phyloP scores from a whole-genome alignment of 2,113 vertebrate genomes.

The Microcebus murinus region DNA sequence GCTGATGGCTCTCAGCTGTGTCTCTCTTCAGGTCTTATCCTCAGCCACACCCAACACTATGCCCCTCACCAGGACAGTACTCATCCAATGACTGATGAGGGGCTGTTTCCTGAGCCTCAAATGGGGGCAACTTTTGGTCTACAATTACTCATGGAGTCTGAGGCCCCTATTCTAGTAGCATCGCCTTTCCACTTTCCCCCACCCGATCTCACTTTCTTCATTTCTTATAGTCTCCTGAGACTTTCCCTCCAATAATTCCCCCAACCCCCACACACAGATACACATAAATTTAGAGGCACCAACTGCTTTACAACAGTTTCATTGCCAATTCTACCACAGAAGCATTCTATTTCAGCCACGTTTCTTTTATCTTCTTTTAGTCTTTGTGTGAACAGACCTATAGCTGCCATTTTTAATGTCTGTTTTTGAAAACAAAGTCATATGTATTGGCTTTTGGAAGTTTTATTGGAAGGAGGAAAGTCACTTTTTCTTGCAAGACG shows the following conservation, averaged over 20 bases:
- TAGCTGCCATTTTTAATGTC: conserved; percentile 39
- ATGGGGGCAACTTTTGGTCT: neutral
- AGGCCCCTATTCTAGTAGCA: neutral
- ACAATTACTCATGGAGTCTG: fast-evolving
- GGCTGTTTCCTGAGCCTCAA: neutral
- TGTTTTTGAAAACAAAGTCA: conserved; percentile 49
- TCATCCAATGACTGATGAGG: neutral
- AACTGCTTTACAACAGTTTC: neutral
- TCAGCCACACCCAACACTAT: neutral
- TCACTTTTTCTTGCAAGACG: conserved; percentile 29
- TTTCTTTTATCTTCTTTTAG: neutral
- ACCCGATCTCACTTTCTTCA: neutral
- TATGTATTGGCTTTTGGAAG: conserved; percentile 40
- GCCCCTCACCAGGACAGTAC: fast-evolving
- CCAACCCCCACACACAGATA: neutral
- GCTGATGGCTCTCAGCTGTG: neutral
- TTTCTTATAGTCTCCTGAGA: neutral
- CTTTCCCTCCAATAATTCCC: fast-evolving
- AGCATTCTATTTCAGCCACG: neutral
- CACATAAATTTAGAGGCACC: neutral
- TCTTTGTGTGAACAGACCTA: neutral
- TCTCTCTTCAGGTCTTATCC: neutral
- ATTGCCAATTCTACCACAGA: neutral
- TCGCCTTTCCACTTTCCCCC: neutral
- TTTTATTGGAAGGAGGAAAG: conserved; percentile 37